Conservation (phyloP, 2,113 vertebrate genomes). For the Chionomys nivalis region DNA sequence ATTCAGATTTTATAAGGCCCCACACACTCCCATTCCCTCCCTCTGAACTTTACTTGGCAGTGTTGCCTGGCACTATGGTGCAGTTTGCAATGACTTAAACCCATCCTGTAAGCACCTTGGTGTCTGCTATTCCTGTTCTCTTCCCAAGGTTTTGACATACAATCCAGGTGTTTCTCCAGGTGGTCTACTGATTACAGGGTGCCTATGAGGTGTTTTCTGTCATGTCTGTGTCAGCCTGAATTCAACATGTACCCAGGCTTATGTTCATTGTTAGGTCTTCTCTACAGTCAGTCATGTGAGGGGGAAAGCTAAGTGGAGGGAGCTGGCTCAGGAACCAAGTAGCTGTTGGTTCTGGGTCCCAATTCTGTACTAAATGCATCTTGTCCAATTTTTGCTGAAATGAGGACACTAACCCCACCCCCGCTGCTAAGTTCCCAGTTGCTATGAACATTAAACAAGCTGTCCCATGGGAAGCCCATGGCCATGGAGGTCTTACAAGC, state of each 20-base stretch:
- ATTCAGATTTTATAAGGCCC: background rate
- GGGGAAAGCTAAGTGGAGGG: background rate
- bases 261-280: background rate
- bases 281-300: background rate
- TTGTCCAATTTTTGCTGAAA: slow-evolving; percentile 27
- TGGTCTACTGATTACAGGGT: background rate
- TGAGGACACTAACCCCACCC: background rate
- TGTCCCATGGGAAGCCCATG: background rate
- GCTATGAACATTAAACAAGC: background rate
- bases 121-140: background rate
- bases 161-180: background rate
- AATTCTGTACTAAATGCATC: background rate
- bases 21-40: background rate
- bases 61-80: background rate
- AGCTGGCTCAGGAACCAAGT: background rate
- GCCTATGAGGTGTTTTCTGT: background rate
- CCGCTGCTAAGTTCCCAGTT: background rate
- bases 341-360: slow-evolving; percentile 32
- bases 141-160: background rate
- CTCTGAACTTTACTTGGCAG: background rate
- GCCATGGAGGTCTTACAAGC: background rate
- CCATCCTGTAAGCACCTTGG: background rate
- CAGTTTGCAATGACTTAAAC: background rate
- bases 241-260: background rate
- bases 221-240: background rate